A percentile compares a stretch with the other conserved stretches of the same genome.
Evolutionary conservation across 2,797 vertebrate genomes (phyloP).

Genomic region (Silurus aristotelis): DNA sequence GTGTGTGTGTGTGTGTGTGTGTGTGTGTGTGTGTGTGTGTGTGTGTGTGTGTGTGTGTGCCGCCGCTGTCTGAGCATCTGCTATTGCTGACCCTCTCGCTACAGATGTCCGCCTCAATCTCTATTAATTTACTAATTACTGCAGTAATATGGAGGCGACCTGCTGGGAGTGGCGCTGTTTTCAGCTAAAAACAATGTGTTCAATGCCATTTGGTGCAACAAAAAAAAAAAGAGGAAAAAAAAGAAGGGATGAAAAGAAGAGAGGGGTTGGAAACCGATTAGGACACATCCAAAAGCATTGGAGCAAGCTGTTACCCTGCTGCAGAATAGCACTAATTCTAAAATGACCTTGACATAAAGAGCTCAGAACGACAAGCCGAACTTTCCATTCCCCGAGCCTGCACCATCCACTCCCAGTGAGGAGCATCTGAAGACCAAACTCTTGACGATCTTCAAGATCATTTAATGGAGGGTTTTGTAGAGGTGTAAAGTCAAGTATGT

Average conservation of each 20-base stretch:
- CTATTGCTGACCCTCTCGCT: conserved; percentile 40
- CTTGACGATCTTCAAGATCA: too few species aligned
- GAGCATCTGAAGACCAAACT: background rate
- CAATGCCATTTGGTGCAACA: conserved; percentile 71
- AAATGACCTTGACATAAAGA: conserved; percentile 73
- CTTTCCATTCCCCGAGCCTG: conserved; percentile 54
- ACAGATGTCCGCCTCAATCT: conserved; percentile 66
- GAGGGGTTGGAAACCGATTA: conserved; percentile 64
- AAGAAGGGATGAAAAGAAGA: conserved; percentile 60
- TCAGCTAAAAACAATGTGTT: conserved; percentile 82
- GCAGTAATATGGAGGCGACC: conserved; percentile 69
- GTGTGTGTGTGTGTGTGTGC: conserved; percentile 62
- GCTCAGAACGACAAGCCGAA: conserved; percentile 68
- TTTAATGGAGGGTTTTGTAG: too few species aligned
- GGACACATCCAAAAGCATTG: conserved; percentile 75
- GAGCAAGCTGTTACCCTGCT: conserved; percentile 77
- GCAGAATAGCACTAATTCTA: conserved; percentile 76
- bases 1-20: conserved; percentile 57
- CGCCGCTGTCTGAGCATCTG: conserved; percentile 56
- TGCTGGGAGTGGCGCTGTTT: conserved; percentile 63
- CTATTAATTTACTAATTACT: conserved; percentile 83
- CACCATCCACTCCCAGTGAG: background rate
- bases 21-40: too few species aligned
- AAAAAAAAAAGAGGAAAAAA: conserved; percentile 48
- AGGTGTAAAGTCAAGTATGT: too few species aligned